phyloP scores from a whole-genome alignment of 37 sponge, comb jelly and placozoan species.

The Ephydatia muelleri region DNA sequence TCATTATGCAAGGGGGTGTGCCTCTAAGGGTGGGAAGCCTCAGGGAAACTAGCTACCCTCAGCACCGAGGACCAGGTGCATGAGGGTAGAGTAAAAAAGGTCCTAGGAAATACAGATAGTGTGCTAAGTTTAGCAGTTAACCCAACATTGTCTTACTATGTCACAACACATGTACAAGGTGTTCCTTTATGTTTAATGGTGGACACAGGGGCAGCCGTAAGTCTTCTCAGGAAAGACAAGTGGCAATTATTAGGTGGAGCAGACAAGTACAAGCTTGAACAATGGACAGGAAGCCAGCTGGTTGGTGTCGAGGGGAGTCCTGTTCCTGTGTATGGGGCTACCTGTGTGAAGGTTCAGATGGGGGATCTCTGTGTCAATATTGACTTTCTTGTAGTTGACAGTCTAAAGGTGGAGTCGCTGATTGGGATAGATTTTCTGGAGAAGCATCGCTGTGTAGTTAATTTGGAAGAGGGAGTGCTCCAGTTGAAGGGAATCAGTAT shows the following conservation, averaged over 20 bases:
- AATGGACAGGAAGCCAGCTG: conserved; percentile 25
- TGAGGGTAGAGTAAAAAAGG: conserved; percentile 27
- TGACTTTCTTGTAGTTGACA: conserved; percentile 15
- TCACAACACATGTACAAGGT: conserved; percentile 25
- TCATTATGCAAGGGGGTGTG: conserved; percentile 30
- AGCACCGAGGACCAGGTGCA: conserved; percentile 17
- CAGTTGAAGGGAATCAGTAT: conserved; percentile 9
- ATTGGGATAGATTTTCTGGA: conserved; percentile 43
- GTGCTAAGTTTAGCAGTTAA: background rate
- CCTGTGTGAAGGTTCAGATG: conserved; percentile 2
- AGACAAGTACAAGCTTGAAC: conserved; percentile 11
- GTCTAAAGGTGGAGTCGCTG: conserved; percentile 32
- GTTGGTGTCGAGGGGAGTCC: conserved; percentile 42
- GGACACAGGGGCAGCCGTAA: conserved; percentile 62
- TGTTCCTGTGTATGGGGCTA: conserved; percentile 11
- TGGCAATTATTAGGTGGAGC: background rate
- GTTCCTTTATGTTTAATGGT: conserved; percentile 12
- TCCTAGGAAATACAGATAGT: background rate
- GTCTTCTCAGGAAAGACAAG: conserved; percentile 28
- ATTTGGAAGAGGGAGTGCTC: conserved; percentile 1
- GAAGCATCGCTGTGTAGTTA: background rate
- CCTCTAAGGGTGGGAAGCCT: background rate
- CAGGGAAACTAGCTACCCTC: conserved; percentile 47
- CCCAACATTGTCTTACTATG: conserved; percentile 3
- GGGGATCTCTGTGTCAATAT: background rate